Evolutionary conservation across 2,113 vertebrate species (phyloP).

Genomic region (Elanus axillaris): DNA sequence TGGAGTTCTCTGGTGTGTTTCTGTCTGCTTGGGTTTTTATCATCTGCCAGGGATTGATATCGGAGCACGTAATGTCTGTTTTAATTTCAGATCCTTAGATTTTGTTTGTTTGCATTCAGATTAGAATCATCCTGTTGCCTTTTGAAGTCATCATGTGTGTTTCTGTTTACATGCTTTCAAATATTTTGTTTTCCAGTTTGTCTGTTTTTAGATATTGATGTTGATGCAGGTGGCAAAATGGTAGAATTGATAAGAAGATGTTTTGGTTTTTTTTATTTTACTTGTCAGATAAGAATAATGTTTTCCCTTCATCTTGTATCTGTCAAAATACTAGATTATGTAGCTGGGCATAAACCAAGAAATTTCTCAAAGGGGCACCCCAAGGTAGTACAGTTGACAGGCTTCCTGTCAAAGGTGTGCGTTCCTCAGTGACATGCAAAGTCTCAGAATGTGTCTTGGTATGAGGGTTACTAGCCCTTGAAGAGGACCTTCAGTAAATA

Average conservation of each 20-base stretch:
- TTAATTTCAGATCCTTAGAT: neutral
- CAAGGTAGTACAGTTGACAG: neutral
- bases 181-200: neutral
- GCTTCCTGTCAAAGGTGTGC: neutral
- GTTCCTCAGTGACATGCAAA: neutral
- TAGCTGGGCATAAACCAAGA: neutral
- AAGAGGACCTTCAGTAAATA: neutral
- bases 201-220: neutral
- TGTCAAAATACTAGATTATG: neutral
- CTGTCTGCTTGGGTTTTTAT: constrained; percentile 1
- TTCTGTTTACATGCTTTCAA: neutral
- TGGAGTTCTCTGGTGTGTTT: neutral
- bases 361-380: neutral
- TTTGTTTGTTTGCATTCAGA: constrained; percentile 37
- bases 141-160: neutral
- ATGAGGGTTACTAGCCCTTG: neutral
- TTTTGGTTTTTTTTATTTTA: neutral
- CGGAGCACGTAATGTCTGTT: neutral
- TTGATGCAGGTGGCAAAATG: neutral
- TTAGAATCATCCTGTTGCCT: constrained; percentile 35
- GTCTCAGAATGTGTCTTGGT: neutral
- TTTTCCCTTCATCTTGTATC: neutral
- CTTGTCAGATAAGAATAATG: neutral
- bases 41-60: neutral
- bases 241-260: neutral